Percentiles rank a stretch among this genome's conserved stretches.
These are phyloP conservation scores for Decapterus maruadsi DNA, from an alignment of 2,797 vertebrate genomes.

Conservation along the genomic window DNA sequence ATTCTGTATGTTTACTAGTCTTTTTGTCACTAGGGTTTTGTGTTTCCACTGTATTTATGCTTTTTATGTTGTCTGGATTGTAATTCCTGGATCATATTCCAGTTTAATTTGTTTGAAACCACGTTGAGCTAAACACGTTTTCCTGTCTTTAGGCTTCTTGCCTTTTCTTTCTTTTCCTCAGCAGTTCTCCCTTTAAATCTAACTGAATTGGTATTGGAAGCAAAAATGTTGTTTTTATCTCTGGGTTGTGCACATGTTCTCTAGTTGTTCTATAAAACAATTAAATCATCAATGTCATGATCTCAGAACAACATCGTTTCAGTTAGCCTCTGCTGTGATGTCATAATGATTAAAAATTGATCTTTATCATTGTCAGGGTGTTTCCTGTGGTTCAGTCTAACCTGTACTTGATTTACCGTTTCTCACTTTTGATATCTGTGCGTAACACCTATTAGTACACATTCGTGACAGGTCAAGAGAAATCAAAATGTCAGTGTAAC, in stretches of 20 bases:
- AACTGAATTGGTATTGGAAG: background rate
- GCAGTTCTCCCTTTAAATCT: background rate
- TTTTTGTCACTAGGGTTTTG: background rate
- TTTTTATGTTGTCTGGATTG: background rate
- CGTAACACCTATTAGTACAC: background rate
- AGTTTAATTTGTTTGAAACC: background rate
- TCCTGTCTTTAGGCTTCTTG: background rate
- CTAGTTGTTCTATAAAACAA: background rate
- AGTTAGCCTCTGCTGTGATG: background rate
- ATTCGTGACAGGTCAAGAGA: background rate
- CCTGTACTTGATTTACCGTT: conserved; percentile 26
- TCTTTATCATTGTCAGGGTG: background rate
- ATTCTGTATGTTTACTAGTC: background rate
- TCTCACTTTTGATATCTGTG: conserved; percentile 18
- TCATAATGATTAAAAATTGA: background rate
- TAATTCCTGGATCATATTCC: background rate
- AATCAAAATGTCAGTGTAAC: background rate
- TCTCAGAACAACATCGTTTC: background rate
- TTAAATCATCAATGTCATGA: background rate
- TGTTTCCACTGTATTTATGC: background rate
- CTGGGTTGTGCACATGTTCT: background rate
- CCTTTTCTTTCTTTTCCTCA: background rate
- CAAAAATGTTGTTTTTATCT: background rate
- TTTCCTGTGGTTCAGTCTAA: conserved; percentile 10
- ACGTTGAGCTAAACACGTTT: background rate